A percentile compares a stretch with the other conserved stretches of the same genome.
phyloP scores from a whole-genome alignment of 1,140 invertebrate species.

The Rhizoglyphus robini region DNA sequence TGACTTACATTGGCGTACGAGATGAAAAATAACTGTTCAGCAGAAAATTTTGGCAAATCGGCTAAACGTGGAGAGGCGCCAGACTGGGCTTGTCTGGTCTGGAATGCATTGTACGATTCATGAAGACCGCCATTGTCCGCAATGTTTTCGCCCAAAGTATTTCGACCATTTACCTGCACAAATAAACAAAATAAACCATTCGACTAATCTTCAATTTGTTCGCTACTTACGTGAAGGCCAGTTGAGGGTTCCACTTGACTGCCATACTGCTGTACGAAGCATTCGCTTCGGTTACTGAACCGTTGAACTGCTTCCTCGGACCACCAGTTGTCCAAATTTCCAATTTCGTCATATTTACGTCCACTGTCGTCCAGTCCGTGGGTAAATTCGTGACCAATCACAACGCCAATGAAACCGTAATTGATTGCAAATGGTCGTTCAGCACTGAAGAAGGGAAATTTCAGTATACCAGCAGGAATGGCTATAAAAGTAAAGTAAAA shows the following conservation, averaged over 20 bases:
- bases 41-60: slow-evolving; percentile 51
- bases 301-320: slow-evolving; percentile 26
- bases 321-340: slow-evolving; percentile 36
- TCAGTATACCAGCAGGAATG: slow-evolving; percentile 41
- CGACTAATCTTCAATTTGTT: background rate
- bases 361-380: slow-evolving; percentile 40
- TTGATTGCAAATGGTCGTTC: slow-evolving; percentile 40
- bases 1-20: slow-evolving; percentile 19
- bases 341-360: slow-evolving; percentile 76
- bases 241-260: background rate
- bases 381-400: slow-evolving; percentile 31
- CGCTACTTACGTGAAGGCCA: background rate
- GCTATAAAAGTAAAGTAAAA: slow-evolving; percentile 19
- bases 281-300: slow-evolving; percentile 26
- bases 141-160: slow-evolving; percentile 40
- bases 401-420: slow-evolving; percentile 43
- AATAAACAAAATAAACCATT: background rate
- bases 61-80: slow-evolving; percentile 43
- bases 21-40: slow-evolving; percentile 75
- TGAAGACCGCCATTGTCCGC: slow-evolving; percentile 48
- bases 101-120: slow-evolving; percentile 38
- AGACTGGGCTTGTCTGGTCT: slow-evolving; percentile 24
- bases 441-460: slow-evolving; percentile 39
- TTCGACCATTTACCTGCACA: slow-evolving; percentile 38
- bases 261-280: slow-evolving; percentile 33